Base-by-base conservation (phyloP, 2,888 invertebrate genomes). In the Noctua fimbriata region DNA sequence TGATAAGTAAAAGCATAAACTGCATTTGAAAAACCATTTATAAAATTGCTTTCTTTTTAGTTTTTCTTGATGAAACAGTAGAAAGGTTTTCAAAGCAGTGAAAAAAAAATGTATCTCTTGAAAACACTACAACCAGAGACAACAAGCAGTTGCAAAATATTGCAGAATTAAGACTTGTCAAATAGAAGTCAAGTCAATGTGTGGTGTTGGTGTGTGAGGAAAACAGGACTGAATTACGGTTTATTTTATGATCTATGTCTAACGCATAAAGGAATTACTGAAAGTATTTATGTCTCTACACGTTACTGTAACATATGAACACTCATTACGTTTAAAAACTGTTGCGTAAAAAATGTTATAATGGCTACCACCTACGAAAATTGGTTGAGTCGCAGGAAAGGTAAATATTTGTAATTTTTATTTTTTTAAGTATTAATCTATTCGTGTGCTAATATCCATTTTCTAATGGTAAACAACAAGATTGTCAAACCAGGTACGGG, bases 371-470 rank as follows among this genome's bases (percentile, higher is more conserved):
- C 93, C 76, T 88, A 85, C 92, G 96, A 96, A 93, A 96, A 95
- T 94, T 95, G 95, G 94, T 94, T 94, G 92, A 95, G 92, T 95
- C 96, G 96, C 89, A 95, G 95, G 92, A 97, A 95, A 95, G 96
- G 97, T 96, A 95, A 93, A 92, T 93, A 92, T 89, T 89, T 89
- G 83, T 87, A 78, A 87, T 85, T 84, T 86, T 82, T n/a, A n/a
- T n/a, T 86, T 71, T 86, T 76, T 10, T 65, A 81, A 66, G 70
- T 77, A 71, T 79, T 76, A 28, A 75, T 71, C 41, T 14, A 73
- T 52, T 72, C 55, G 21, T 58, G 24, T 52, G 47, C 7, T 60
- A 41, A 52, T 66, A 65, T 69, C 10, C 28, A 55, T 66, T 75
- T 71, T 76, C 12, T 58, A 44, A 44, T 70, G 2, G 21, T 52